Percentiles rank a stretch among this genome's conserved stretches.
Conservation (phyloP, 2,113 vertebrate species). For the Lophius piscatorius region DNA sequence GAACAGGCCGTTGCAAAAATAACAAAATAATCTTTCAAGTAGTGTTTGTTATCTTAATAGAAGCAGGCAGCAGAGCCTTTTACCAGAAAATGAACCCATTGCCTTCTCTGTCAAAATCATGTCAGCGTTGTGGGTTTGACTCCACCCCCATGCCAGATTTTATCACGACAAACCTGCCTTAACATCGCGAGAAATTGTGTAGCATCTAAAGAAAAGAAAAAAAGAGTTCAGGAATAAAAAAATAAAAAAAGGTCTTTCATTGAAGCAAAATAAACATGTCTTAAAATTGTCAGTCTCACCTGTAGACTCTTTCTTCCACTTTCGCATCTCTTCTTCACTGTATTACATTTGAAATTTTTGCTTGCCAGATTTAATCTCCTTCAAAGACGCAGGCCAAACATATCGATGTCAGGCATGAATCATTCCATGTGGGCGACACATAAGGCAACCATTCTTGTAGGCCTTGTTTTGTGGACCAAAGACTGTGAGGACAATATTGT, state of each 20-base stretch:
- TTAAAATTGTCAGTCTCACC: slow-evolving; percentile 40
- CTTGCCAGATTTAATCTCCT: slow-evolving; percentile 37
- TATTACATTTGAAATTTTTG: slow-evolving; percentile 37
- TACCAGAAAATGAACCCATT: slow-evolving; percentile 6
- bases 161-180: slow-evolving; percentile 15
- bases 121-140: slow-evolving; percentile 12
- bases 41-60: neutral
- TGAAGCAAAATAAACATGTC: slow-evolving; percentile 17
- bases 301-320: slow-evolving; percentile 45
- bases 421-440: slow-evolving; percentile 18
- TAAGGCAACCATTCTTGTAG: slow-evolving; percentile 16
- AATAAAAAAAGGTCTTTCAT: slow-evolving; percentile 35
- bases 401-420: slow-evolving; percentile 36
- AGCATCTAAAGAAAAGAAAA: neutral
- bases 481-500: neutral
- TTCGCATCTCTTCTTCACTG: slow-evolving; percentile 12
- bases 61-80: neutral
- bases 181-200: neutral
- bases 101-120: slow-evolving; percentile 10
- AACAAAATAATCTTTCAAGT: neutral
- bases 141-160: slow-evolving; percentile 29
- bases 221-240: neutral
- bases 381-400: slow-evolving; percentile 22
- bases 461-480: neutral
- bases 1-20: slow-evolving; percentile 1